phyloP scores from a whole-genome alignment of 2,113 vertebrate species.

The Hypanus sabinus region DNA sequence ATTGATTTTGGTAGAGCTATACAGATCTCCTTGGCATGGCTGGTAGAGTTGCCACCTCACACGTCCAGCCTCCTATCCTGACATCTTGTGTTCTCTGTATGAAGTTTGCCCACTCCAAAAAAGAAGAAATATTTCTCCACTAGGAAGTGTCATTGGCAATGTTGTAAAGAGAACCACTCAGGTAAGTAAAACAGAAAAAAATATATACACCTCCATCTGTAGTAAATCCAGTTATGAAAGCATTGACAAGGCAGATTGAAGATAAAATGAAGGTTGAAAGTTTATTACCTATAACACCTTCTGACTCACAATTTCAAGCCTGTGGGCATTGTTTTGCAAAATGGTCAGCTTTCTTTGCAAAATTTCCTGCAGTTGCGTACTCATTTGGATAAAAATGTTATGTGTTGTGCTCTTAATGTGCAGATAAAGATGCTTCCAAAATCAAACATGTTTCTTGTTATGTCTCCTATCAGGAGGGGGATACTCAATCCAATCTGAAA shows the following conservation, averaged over 20 bases:
- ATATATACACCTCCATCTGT: background rate
- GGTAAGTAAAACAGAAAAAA: background rate
- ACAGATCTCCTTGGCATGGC: too few species aligned
- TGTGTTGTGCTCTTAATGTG: background rate
- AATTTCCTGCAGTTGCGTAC: background rate
- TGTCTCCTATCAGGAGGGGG: too few species aligned
- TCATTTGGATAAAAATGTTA: background rate
- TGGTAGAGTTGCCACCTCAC: too few species aligned
- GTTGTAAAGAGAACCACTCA: background rate
- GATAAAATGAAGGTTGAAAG: background rate
- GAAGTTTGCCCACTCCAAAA: background rate
- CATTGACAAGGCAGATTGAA: background rate
- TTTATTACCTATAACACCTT: background rate
- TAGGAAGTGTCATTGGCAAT: background rate
- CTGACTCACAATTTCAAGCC: background rate
- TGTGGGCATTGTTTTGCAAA: background rate
- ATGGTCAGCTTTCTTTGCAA: background rate
- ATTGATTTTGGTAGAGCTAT: too few species aligned
- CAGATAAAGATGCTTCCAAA: background rate
- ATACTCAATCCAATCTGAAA: too few species aligned
- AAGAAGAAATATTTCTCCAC: background rate
- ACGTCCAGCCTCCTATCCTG: too few species aligned
- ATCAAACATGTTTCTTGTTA: too few species aligned
- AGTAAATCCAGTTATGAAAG: background rate
- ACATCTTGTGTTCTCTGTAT: too few species aligned